A percentile compares a stretch with the other conserved stretches of the same genome.
phyloP scores from a whole-genome alignment of 2,113 vertebrate genomes.

The Alouatta palliata region DNA sequence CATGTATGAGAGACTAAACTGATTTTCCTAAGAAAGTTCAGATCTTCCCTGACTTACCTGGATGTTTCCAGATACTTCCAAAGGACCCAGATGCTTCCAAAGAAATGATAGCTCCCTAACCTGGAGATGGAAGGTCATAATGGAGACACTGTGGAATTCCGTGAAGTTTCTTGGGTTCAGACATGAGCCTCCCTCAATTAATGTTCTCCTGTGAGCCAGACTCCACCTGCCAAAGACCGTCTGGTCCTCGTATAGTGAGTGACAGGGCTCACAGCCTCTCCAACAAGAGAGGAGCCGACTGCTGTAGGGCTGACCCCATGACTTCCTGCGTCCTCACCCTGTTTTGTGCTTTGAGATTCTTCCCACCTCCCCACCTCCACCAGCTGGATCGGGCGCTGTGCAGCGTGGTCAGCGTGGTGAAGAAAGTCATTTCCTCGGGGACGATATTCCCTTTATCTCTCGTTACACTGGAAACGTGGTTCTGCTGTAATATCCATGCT shows the following conservation, averaged over 20 bases:
- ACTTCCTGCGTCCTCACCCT: rapidly evolving
- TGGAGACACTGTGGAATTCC: too few species aligned
- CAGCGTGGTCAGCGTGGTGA: neutral
- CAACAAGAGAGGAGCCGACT: rapidly evolving
- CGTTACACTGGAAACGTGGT: neutral
- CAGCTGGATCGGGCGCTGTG: neutral
- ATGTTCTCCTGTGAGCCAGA: neutral
- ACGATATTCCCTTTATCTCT: rapidly evolving
- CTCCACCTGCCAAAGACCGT: neutral
- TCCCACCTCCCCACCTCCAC: neutral
- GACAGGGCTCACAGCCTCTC: rapidly evolving
- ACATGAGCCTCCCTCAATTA: neutral
- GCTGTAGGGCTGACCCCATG: rapidly evolving
- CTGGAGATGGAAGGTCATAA: neutral
- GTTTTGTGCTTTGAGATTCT: neutral
- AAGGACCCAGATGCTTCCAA: too few species aligned
- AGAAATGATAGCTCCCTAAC: neutral
- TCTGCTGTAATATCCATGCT: neutral
- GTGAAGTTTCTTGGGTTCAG: neutral
- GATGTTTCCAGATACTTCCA: neutral
- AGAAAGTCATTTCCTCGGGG: neutral
- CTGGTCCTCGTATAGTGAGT: rapidly evolving
- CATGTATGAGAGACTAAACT: neutral
- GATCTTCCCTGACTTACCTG: neutral
- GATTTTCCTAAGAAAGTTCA: neutral